Base-by-base conservation (phyloP, 2,797 vertebrate species). In the Cuniculus paca region DNA sequence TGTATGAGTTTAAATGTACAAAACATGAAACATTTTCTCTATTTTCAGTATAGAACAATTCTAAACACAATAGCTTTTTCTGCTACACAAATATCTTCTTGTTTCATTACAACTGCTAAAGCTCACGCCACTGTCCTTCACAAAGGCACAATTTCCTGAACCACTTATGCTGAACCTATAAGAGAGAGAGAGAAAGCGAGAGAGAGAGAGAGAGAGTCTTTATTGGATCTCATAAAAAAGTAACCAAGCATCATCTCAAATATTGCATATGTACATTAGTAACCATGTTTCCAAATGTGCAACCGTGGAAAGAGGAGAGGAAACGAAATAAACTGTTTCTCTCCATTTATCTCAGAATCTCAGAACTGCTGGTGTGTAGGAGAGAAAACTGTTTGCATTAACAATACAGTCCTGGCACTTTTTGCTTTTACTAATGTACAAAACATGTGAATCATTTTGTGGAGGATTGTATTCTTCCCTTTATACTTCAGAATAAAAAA, bases 81-180 rank as follows among this genome's bases (percentile, higher is more conserved):
- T 87, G 52, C 52, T 90, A 45, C 94, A 95, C 93, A 96, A 36
- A 22, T 72, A 94, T 39, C 70, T 74, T 80, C 6, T 96, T 20
- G 2, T 2, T 0, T 87, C n/a, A 60, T 42, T 6, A 74, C 90
- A 96, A 7, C 1, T 7, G n/a, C 56, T 28, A 87, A 34, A 81
- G 34, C 42, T 72, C 42, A 96, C 48, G 6, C 75, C 83, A 9
- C 2, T 54, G n/a, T 83, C 65, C 48, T 61, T 31, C 1, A 95
- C 0, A 54, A 91, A 96, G 75, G 84, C 92, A 89, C 95, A 97
- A 0, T 65, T 5, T 12, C 92, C 94, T 13, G 17, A 36, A 54
- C 89, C 80, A 60, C 70, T 39, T 39, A 88, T 70, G 2, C 0
- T 42, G 63, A 83, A 75, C 87, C 96, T 97, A 65, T 34, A 96